Percentiles rank a stretch among this genome's conserved stretches.
Evolutionary conservation across 1,140 invertebrate species (phyloP).

Genomic region (Zaprionus nigranus): DNA sequence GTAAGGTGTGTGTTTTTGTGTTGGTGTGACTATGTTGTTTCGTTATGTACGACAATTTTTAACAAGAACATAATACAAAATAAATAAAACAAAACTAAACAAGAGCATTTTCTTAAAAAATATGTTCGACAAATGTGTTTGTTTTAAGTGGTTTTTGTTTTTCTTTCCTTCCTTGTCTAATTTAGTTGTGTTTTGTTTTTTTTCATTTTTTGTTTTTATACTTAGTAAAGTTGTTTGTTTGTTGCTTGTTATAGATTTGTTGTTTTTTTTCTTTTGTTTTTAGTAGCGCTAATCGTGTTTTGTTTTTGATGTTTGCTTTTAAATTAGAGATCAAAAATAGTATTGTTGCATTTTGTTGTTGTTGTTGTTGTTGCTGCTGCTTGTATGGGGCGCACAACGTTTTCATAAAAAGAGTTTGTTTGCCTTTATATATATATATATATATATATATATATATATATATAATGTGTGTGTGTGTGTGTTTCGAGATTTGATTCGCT

Average conservation of each 20-base stretch:
- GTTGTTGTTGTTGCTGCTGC: conserved; percentile 37
- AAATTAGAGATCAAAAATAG: conserved; percentile 82
- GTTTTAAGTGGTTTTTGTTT: conserved; percentile 3
- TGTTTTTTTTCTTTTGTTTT: conserved; percentile 38
- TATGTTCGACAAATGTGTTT: conserved; percentile 46
- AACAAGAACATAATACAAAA: conserved; percentile 66
- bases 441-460: conserved; percentile 1
- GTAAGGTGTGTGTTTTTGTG: conserved; percentile 28
- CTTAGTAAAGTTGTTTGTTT: conserved; percentile 56
- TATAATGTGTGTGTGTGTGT: conserved; percentile 7
- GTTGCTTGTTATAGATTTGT: conserved; percentile 42
- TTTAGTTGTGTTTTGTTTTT: conserved; percentile 18
- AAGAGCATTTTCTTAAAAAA: conserved; percentile 42
- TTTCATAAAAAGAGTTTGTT: conserved; percentile 33
- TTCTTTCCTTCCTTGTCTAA: conserved; percentile 18
- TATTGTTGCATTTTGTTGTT: conserved; percentile 72
- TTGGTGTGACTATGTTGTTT: conserved; percentile 22
- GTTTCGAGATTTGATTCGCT: conserved; percentile 35
- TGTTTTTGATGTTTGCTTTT: conserved; percentile 46
- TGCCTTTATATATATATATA: conserved; percentile 3
- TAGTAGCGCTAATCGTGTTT: conserved; percentile 67
- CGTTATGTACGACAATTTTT: conserved; percentile 49
- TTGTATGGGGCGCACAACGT: conserved; percentile 46
- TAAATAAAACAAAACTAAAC: conserved; percentile 53
- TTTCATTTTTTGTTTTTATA: conserved; percentile 29